Evolutionary conservation across 2,888 invertebrate genomes (phyloP).

Genomic region (Trissonchulus sp.): DNA sequence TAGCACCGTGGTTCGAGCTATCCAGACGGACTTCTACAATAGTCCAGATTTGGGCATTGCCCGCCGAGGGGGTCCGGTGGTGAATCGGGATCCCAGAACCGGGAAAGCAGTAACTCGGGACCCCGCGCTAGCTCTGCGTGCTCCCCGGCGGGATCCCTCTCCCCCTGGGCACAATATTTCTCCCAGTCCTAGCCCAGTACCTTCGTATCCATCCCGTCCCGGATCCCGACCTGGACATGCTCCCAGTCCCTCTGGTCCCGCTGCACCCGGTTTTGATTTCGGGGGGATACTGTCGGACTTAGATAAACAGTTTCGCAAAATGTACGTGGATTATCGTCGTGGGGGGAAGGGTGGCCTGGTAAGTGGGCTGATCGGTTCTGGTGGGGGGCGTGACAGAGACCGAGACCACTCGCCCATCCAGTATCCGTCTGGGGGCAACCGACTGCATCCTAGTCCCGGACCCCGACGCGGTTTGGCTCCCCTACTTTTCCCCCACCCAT

Average conservation of each 20-base stretch:
- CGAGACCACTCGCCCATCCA: not conserved
- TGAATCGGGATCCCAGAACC: conserved; percentile 24
- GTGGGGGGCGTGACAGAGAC: not conserved
- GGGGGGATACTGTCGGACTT: not conserved
- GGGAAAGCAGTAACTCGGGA: conserved; percentile 17
- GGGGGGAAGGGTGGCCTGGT: not conserved
- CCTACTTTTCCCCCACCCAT: not conserved
- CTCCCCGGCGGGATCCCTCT: not conserved
- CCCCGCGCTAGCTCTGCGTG: conserved; percentile 18
- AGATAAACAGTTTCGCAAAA: not conserved
- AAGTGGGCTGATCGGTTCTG: not conserved
- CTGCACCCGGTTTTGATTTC: not conserved
- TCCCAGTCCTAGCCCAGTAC: not conserved
- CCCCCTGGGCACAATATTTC: not conserved
- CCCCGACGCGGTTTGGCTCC: not conserved
- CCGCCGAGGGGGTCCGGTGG: conserved; percentile 10
- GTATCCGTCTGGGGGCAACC: not conserved
- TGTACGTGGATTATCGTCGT: not conserved
- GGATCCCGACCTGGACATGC: not conserved
- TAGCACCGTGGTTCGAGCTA: not conserved
- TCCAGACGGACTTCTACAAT: not conserved
- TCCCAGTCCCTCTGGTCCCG: not conserved
- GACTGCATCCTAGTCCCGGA: not conserved
- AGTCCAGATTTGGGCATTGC: conserved; percentile 23
- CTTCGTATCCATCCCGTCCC: not conserved